These are phyloP conservation scores for Cosmopolites sordidus DNA, from an alignment of 2,888 invertebrate species.

Conservation along the genomic window DNA sequence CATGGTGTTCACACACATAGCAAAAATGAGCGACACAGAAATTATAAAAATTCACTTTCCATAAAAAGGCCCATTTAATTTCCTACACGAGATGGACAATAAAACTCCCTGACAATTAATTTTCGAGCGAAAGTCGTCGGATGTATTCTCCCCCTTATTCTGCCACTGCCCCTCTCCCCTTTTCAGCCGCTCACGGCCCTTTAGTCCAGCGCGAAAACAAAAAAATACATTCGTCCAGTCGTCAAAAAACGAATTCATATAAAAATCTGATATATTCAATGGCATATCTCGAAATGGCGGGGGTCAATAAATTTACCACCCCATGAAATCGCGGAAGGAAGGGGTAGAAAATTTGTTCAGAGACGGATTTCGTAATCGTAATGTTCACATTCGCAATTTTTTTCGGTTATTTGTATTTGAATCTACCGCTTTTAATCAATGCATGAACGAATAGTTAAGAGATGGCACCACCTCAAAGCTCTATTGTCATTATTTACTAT, in stretches of 20 bases:
- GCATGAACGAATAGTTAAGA: too few relatives aligned
- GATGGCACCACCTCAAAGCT: too few relatives aligned
- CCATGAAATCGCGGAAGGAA: constrained; percentile 22
- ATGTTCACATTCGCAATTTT: too few relatives aligned
- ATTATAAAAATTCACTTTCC: not conserved
- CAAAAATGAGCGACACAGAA: too few relatives aligned
- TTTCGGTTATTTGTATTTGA: too few relatives aligned
- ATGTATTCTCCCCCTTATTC: constrained; percentile 8
- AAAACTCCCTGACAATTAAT: constrained; percentile 29
- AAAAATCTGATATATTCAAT: constrained; percentile 31
- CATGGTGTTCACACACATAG: too few relatives aligned
- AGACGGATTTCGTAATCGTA: too few relatives aligned
- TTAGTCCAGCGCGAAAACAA: constrained; percentile 11
- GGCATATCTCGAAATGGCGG: constrained; percentile 28
- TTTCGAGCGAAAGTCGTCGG: constrained; percentile 28
- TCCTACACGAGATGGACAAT: constrained; percentile 24
- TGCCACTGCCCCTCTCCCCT: constrained; percentile 1
- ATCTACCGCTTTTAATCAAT: too few relatives aligned
- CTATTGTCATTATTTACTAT: too few relatives aligned
- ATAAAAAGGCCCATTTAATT: constrained; percentile 19
- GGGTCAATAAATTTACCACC: constrained; percentile 29
- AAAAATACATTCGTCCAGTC: constrained; percentile 27
- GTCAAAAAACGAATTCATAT: constrained; percentile 29
- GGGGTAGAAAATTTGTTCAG: constrained; percentile 8
- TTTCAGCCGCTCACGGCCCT: not conserved